Evolutionary conservation across 2,113 vertebrate genomes (phyloP).

Genomic region (Tragulus kanchil): DNA sequence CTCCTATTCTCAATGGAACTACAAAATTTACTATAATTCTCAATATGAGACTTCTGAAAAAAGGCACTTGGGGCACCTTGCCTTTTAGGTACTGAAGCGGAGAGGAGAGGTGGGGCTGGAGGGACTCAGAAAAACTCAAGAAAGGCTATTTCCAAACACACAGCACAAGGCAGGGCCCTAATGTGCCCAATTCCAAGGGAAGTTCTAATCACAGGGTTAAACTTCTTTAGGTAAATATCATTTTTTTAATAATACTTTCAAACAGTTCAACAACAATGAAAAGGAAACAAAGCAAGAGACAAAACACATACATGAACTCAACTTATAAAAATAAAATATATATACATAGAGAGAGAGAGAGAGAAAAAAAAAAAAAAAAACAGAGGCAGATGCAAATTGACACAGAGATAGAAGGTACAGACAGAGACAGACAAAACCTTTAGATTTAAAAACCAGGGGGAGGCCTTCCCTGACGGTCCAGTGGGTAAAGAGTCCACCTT

Average conservation of each 20-base stretch:
- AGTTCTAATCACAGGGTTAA: background rate
- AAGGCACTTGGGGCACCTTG: background rate
- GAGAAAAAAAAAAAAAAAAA: background rate
- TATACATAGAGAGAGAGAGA: too few species aligned
- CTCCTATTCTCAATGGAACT: conserved; percentile 9
- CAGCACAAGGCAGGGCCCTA: background rate
- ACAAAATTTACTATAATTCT: conserved; percentile 13
- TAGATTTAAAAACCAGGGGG: background rate
- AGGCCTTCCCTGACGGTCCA: too few species aligned
- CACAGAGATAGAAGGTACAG: background rate
- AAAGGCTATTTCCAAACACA: background rate
- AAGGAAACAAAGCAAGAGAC: background rate
- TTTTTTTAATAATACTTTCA: conserved; percentile 1
- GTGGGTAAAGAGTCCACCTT: too few species aligned
- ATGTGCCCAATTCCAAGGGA: background rate
- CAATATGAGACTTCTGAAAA: background rate
- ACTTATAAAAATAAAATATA: background rate
- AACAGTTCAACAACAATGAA: conserved; percentile 12
- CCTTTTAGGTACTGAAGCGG: background rate
- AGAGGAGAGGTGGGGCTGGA: fast-evolving
- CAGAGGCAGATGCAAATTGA: background rate
- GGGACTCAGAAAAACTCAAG: background rate
- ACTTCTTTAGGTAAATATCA: background rate
- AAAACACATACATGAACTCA: background rate
- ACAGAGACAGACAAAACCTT: background rate